These are phyloP conservation scores for Cyrtorhinus lividipennis DNA, from an alignment of 1,140 invertebrate genomes.

Conservation along the genomic window DNA sequence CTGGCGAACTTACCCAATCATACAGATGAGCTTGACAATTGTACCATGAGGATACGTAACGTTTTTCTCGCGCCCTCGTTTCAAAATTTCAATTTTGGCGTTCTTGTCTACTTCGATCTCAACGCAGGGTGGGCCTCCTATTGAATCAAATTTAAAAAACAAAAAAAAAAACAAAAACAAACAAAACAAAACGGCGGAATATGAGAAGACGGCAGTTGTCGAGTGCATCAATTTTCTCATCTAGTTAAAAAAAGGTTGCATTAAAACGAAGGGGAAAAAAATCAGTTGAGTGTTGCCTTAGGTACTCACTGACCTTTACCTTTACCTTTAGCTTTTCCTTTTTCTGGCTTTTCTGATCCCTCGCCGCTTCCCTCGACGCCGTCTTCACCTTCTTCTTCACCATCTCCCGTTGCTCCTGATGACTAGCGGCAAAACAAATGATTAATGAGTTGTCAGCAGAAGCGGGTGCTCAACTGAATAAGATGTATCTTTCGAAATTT, in stretches of 20 bases:
- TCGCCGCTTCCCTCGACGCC: conserved; percentile 30
- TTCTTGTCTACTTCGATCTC: conserved; percentile 44
- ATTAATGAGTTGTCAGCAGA: no score
- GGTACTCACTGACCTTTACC: conserved; percentile 22
- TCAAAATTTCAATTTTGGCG: conserved; percentile 48
- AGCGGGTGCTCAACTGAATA: no score
- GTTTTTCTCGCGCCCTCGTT: conserved; percentile 45
- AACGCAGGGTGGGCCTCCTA: conserved; percentile 33
- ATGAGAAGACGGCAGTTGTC: no score
- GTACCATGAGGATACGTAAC: conserved; percentile 33
- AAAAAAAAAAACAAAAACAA: no score
- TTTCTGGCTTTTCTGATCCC: conserved; percentile 24
- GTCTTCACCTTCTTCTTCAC: conserved; percentile 24
- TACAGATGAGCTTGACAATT: conserved; percentile 35
- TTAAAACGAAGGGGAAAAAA: no score
- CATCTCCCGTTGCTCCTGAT: conserved; percentile 23
- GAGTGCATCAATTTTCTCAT: no score
- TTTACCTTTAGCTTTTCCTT: conserved; percentile 33
- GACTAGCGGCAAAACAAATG: no score
- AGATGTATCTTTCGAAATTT: no score
- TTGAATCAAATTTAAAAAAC: conserved; percentile 5
- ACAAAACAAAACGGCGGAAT: no score
- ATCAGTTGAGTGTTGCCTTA: no score
- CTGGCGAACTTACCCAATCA: conserved; percentile 48
- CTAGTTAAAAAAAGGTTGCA: no score